Evolutionary conservation across 2,113 vertebrate species (phyloP), one percentile per base, ranked within the genome.

Genomic region (Zingel zingel): DNA sequence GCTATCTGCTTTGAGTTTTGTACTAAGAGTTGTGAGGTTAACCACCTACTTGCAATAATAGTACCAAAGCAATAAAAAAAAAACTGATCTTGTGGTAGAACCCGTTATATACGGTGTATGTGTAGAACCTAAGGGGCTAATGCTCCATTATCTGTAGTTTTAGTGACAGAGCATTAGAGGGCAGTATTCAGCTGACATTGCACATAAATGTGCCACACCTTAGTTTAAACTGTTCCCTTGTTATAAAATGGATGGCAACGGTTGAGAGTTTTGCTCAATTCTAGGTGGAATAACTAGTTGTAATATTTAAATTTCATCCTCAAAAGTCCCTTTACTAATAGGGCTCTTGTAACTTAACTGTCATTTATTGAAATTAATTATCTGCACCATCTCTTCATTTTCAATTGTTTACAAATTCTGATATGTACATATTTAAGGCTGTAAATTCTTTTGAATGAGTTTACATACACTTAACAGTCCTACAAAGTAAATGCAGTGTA

Each of bases 141-240:
- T 18, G 7, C 53, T 30, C 21, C 8, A 1, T 27, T 13, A 54
- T 3, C 5, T 83, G 86, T 51, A 82, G 67, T 77, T 65, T 2
- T 0, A 36, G 11, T 21, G 11, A 36, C 16, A 0, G 47, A 77
- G 1, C 75, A 30, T 47, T 15, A 89, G 92, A 45, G 83, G 79
- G 87, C 86, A 67, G 69, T 48, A 33, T 53, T 45, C 9, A 23
- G 0, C 86, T 47, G 59, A 25, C 0, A 6, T 0, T 12, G 1
- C 27, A 50, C 33, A 21, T 6, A 39, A 39, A 48, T 4, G 21
- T 43, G 73, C 30, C 89, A 79, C 54, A 30, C 78, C 76, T 63
- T 1, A 23, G 18, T 53, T 69, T 19, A 18, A 19, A 58, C 57
- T 8, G 23, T 21, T 23, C 33, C 9, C 16, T 25, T 36, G 21